Evolutionary conservation across 1,140 invertebrate species (phyloP).

Genomic region (Bombus impatiens): DNA sequence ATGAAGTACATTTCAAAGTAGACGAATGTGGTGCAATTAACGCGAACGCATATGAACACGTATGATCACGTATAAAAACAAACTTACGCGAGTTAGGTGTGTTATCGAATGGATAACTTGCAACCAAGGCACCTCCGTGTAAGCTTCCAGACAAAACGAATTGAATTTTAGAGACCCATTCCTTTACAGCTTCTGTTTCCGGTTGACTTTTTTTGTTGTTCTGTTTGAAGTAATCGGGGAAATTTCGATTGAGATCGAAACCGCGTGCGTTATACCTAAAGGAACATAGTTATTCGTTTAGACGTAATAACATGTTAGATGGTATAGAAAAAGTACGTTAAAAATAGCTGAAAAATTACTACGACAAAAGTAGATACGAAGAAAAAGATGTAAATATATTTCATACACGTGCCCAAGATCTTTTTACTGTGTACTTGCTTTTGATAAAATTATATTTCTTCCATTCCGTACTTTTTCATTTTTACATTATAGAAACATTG

Average conservation of each 20-base stretch:
- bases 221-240: constrained; percentile 95
- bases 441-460: background rate
- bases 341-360: background rate
- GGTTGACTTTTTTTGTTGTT: constrained; percentile 93
- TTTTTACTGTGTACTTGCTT: background rate
- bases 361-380: background rate
- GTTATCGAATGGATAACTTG: constrained; percentile 96
- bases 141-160: constrained; percentile 95
- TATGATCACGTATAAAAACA: constrained; percentile 1
- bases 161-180: constrained; percentile 95
- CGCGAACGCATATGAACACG: background rate
- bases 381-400: background rate
- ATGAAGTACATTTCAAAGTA: background rate
- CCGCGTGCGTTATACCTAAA: constrained; percentile 92
- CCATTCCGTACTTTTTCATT: background rate
- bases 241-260: constrained; percentile 95
- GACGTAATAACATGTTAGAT: background rate
- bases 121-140: constrained; percentile 95
- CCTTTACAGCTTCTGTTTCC: constrained; percentile 97
- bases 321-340: background rate
- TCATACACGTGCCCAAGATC: background rate
- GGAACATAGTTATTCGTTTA: constrained; percentile 52
- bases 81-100: constrained; percentile 94
- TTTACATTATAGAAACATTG: background rate
- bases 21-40: too few relatives aligned